A percentile compares a stretch with the other conserved stretches of the same genome.
Evolutionary conservation across 2,888 invertebrate genomes (phyloP).

Genomic region (Eupeodes luniger): DNA sequence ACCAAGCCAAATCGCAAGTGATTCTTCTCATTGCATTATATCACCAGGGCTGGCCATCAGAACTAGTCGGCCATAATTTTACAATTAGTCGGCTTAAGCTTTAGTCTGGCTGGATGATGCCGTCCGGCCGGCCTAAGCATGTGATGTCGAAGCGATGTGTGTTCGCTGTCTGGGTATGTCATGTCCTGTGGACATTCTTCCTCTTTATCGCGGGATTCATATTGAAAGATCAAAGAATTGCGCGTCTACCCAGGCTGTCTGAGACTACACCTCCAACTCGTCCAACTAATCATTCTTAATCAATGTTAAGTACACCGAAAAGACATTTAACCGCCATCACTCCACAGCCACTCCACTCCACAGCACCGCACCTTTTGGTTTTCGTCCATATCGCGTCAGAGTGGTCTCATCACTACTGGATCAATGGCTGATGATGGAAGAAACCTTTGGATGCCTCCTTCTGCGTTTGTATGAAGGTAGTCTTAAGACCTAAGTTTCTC

Average conservation of each 20-base stretch:
- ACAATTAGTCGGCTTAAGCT: constrained; percentile 67
- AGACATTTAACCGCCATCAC: constrained; percentile 47
- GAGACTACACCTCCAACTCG: constrained; percentile 66
- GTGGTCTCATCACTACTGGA: background rate
- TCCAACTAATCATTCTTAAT: constrained; percentile 72
- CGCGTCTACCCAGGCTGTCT: constrained; percentile 39
- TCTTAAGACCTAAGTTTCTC: background rate
- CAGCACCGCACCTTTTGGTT: background rate
- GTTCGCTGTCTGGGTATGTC: constrained; percentile 66
- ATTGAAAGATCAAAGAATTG: constrained; percentile 67
- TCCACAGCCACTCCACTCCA: background rate
- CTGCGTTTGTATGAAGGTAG: background rate
- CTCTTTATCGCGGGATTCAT: constrained; percentile 47
- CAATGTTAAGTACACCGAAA: constrained; percentile 66
- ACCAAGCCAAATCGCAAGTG: background rate
- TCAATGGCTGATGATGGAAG: constrained; percentile 1
- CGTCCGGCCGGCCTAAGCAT: background rate
- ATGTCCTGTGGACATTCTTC: constrained; percentile 57
- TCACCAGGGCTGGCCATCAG: constrained; percentile 48
- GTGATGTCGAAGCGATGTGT: constrained; percentile 8
- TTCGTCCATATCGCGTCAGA: background rate
- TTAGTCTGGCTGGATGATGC: background rate
- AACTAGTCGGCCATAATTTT: constrained; percentile 61
- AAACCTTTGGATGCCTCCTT: constrained; percentile 8
- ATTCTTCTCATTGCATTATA: constrained; percentile 50